Evolutionary conservation across 2,797 vertebrate species (phyloP).

Genomic region (Sarcoramphus papa): DNA sequence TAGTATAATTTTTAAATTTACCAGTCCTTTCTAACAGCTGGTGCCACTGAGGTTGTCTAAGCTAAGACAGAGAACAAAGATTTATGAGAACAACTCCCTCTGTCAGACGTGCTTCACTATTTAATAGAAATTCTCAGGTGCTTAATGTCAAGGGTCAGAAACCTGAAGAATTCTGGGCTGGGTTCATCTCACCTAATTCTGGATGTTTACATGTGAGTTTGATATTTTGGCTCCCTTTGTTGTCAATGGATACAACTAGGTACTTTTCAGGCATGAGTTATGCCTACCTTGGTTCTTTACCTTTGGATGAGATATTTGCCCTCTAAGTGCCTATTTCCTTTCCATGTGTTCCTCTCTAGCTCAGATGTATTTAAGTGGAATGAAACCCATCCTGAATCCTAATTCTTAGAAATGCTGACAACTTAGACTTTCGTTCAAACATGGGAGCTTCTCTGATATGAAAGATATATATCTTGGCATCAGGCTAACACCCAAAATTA

Average conservation of each 20-base stretch:
- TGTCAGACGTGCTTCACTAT: neutral
- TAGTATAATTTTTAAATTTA: neutral
- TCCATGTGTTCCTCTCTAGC: neutral
- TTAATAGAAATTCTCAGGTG: neutral
- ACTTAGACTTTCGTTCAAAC: neutral
- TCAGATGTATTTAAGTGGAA: neutral
- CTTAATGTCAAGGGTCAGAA: neutral
- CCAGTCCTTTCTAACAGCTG: neutral
- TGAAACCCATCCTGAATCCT: neutral
- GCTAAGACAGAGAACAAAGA: neutral
- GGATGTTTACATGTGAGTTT: neutral
- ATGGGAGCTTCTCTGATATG: neutral
- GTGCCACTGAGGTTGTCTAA: neutral
- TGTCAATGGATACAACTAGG: rapidly evolving
- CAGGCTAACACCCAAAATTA: constrained; percentile 18
- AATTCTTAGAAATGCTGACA: neutral
- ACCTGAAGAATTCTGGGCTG: neutral
- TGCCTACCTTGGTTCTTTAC: neutral
- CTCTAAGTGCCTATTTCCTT: neutral
- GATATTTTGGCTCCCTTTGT: neutral
- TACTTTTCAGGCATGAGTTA: neutral
- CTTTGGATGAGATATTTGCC: neutral
- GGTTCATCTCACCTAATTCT: neutral
- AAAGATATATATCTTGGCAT: neutral
- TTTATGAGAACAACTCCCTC: neutral